These are phyloP conservation scores for Cheilosia pagana DNA, from an alignment of 2,888 invertebrate species.

Conservation along the genomic window DNA sequence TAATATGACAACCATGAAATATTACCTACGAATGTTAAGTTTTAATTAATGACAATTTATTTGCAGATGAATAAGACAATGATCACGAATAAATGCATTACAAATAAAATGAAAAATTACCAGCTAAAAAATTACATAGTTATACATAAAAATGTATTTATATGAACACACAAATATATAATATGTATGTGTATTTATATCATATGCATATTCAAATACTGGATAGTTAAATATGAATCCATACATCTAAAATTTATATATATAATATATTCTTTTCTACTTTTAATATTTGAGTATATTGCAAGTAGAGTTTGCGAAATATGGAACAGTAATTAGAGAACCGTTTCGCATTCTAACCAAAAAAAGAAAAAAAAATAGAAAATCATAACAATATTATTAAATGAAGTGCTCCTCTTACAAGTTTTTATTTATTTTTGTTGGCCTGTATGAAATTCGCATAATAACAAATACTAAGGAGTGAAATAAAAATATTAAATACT, in stretches of 20 bases:
- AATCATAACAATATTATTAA: constrained; percentile 35
- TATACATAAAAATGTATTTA: constrained; percentile 73
- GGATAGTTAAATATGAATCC: constrained; percentile 60
- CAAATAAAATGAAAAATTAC: constrained; percentile 45
- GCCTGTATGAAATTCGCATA: constrained; percentile 25
- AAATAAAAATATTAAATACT: constrained; percentile 57
- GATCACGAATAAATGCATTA: constrained; percentile 64
- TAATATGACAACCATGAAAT: constrained; percentile 56
- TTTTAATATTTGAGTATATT: constrained; percentile 64
- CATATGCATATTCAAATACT: constrained; percentile 4
- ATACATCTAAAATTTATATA: constrained; percentile 59
- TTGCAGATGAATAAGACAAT: constrained; percentile 50
- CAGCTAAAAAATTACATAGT: constrained; percentile 75
- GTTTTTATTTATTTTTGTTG: constrained; percentile 35
- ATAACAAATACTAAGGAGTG: constrained; percentile 43
- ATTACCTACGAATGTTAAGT: constrained; percentile 72
- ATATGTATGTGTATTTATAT: no score
- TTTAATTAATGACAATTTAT: constrained; percentile 68
- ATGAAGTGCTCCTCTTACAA: constrained; percentile 37
- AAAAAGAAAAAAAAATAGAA: constrained; percentile 50
- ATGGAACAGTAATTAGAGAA: constrained; percentile 39
- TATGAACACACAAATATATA: constrained; percentile 34
- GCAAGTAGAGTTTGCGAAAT: constrained; percentile 55
- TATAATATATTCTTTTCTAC: constrained; percentile 62
- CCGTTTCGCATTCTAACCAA: constrained; percentile 47